Evolutionary conservation across 2,113 vertebrate genomes (phyloP).

Genomic region (Chrysemys picta): DNA sequence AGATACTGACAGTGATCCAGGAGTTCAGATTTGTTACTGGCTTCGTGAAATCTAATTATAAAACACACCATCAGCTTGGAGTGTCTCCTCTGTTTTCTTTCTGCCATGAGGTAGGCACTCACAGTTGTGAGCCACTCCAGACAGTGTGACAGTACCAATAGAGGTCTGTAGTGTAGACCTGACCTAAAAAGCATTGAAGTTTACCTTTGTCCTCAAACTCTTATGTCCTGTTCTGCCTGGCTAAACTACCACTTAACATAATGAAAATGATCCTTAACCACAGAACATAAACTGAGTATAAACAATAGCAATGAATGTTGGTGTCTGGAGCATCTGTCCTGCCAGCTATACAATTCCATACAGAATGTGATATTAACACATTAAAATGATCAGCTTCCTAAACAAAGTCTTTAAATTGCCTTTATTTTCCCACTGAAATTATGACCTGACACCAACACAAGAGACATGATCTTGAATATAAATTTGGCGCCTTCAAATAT

Average conservation of each 20-base stretch:
- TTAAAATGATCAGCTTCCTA: slow-evolving; percentile 40
- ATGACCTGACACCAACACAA: slow-evolving; percentile 49
- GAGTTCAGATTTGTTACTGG: not conserved
- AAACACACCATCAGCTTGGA: not conserved
- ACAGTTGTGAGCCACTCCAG: not conserved
- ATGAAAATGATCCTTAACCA: not conserved
- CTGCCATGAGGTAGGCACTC: not conserved
- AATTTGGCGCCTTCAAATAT: slow-evolving; percentile 52
- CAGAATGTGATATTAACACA: slow-evolving; percentile 24
- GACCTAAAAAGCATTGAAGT: not conserved
- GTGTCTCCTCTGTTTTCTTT: not conserved
- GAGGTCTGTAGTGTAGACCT: not conserved
- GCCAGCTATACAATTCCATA: not conserved
- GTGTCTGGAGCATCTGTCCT: not conserved
- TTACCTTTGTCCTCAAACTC: not conserved
- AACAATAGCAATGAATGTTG: not conserved
- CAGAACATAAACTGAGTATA: not conserved
- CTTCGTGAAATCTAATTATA: not conserved
- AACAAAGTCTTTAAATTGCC: slow-evolving; percentile 31
- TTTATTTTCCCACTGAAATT: not conserved
- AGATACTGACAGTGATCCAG: not conserved
- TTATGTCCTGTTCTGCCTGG: not conserved
- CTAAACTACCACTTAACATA: not conserved
- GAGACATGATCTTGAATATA: slow-evolving; percentile 43
- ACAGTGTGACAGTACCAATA: not conserved